Base-by-base conservation (phyloP, 2,888 invertebrate genomes). In the Drepana falcataria region DNA sequence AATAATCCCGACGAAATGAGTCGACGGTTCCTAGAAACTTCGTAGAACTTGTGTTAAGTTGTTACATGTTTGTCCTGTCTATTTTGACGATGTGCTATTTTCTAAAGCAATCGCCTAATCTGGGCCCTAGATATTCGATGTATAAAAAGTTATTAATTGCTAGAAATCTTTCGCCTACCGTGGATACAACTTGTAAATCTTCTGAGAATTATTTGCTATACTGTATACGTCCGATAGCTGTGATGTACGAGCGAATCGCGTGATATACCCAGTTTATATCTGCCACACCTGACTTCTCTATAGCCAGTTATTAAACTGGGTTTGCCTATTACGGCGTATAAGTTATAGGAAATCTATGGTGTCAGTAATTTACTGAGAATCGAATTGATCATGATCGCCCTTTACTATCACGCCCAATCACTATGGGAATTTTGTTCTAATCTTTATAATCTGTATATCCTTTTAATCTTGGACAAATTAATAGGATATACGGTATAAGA, bases 241-340 rank as follows among this genome's bases (percentile, higher is more conserved):
- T 80, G 74, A 82, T 77, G 70, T 78, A 83, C 69, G 69, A 65
- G 59, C 54, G 58, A 51, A 77, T 84, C 79, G 85, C 85, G 85
- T 84, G 85, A 61, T 56, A 53, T 53, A 49, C 57, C 56, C 48
- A 55, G 62, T 71, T 69, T 75, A 80, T 84, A 75, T 71, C 63
- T 55, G 68, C 82, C 86, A 69, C 85, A 77, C 85, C 86, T 79
- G 69, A 67, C 69, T 73, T 73, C 61, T 64, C 66, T 67, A 69
- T 57, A 63, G 62, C 58, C 64, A 59, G 67, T 69, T 69, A 69
- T 70, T 73, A 75, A 62, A 71, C 56, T 47, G 34, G 51, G 51
- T 40, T 51, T 40, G 51, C 33, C 51, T 6, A 9, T 9, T 44
- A 44, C 44, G 9, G 3, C 9, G 44, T 9, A 9, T 3, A 9